Evolutionary conservation across 2,113 vertebrate species (phyloP), one percentile per base, ranked within the genome.

Genomic region (Propithecus coquereli): DNA sequence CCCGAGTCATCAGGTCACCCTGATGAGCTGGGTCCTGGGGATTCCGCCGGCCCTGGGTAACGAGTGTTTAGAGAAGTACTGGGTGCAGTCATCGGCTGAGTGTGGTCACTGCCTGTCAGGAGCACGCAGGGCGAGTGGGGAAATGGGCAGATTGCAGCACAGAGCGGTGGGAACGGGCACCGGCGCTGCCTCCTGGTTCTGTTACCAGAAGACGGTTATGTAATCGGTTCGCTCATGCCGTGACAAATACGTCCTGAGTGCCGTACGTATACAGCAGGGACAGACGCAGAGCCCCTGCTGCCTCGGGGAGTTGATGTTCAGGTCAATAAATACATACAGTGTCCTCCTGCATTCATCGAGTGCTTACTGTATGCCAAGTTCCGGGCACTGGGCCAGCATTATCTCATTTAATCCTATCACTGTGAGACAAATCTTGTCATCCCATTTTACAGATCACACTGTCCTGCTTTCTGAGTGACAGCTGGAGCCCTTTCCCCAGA

Each of bases 31-130:
- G 76, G 65, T 52, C 57, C 73, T 20, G 97, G 96, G 34, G 93
- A 97, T 97, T 97, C 96, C 94, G 0, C 40, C 2, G 0, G 17
- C 37, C 65, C 18, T 0, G 2, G 65, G 66, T 52, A 84, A 54
- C 22, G 2, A 30, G 25, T 30, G 61, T 96, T 97, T 97, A 77
- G 93, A 96, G 95, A 98, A 97, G 96, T 96, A 52, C 66, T 7
- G 25, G 7, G 63, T 5, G 3, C 4, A 40, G 74, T 82, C 93
- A 91, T 91, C 59, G 37, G 83, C 79, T 68, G 68, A 13, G 27
- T 23, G 93, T 25, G 66, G 77, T 94, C 96, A 94, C 71, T 87
- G 92, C 76, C 82, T 74, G 96, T 88, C 76, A 85, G 91, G 63
- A 34, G 87, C 37, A 81, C 20, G 18, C 57, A 10, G 94, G 76